Evolutionary conservation across 2,113 vertebrate genomes (phyloP).

Genomic region (Dermatemys mawii): DNA sequence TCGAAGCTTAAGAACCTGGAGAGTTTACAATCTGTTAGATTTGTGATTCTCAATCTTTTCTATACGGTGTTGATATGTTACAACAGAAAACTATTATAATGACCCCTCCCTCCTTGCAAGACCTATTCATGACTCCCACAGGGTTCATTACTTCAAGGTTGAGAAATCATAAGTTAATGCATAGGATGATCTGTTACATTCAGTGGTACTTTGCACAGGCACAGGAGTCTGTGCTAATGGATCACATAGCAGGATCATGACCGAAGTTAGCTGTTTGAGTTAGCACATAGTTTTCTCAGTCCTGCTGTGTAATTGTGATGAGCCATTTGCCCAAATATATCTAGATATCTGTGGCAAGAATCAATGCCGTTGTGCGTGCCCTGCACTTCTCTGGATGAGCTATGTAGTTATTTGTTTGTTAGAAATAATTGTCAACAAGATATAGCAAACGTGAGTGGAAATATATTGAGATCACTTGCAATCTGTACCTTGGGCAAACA

Average conservation of each 20-base stretch:
- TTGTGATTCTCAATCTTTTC: not conserved
- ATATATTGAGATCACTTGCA: not conserved
- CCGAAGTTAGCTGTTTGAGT: not conserved
- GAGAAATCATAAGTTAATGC: too few species aligned
- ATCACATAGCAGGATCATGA: not conserved
- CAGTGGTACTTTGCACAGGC: not conserved
- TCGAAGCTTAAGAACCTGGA: not conserved
- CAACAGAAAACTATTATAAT: too few species aligned
- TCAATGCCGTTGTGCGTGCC: not conserved
- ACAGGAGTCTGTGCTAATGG: not conserved
- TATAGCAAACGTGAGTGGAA: not conserved
- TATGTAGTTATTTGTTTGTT: not conserved
- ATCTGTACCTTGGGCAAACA: not conserved
- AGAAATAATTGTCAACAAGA: not conserved
- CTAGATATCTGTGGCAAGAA: not conserved
- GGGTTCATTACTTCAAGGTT: too few species aligned
- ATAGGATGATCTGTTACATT: not conserved
- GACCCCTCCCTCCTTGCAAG: too few species aligned
- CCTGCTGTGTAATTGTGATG: not conserved
- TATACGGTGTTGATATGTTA: too few species aligned
- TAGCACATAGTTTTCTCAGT: not conserved
- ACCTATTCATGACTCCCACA: too few species aligned
- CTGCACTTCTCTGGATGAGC: not conserved
- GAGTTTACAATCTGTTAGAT: not conserved
- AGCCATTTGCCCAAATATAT: not conserved